Conservation (phyloP, 2,888 invertebrate genomes). For the Diachrysia chrysitis region DNA sequence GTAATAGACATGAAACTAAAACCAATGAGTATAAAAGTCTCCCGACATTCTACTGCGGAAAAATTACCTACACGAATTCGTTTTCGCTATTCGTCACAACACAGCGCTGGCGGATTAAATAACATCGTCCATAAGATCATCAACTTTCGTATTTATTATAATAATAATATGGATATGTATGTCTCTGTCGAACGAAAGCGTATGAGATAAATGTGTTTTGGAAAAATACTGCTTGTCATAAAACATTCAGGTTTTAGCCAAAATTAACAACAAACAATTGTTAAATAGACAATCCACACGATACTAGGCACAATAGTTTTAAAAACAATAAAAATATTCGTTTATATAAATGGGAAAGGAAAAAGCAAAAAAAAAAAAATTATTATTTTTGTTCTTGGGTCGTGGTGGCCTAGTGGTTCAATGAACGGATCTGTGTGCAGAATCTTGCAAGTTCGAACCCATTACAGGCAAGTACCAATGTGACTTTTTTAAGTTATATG, state of each 20-base stretch:
- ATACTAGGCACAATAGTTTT: not conserved
- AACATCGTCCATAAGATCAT: not conserved
- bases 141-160: constrained; percentile 3
- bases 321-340: not conserved
- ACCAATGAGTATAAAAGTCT: not conserved
- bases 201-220: not conserved
- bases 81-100: too few relatives aligned
- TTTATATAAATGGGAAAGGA: too few relatives aligned
- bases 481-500: too few relatives aligned
- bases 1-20: too few relatives aligned
- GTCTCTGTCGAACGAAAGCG: not conserved
- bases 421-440: too few relatives aligned
- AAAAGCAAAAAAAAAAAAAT: too few relatives aligned
- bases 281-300: not conserved
- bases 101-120: not conserved
- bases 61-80: not conserved
- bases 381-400: too few relatives aligned
- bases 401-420: too few relatives aligned
- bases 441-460: too few relatives aligned
- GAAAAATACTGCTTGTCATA: not conserved
- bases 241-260: not conserved
- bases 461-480: too few relatives aligned
- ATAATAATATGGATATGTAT: not conserved
- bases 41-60: not conserved
- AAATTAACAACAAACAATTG: not conserved